Evolutionary conservation across 2,888 invertebrate species (phyloP).

Genomic region (Quadriops clusia): DNA sequence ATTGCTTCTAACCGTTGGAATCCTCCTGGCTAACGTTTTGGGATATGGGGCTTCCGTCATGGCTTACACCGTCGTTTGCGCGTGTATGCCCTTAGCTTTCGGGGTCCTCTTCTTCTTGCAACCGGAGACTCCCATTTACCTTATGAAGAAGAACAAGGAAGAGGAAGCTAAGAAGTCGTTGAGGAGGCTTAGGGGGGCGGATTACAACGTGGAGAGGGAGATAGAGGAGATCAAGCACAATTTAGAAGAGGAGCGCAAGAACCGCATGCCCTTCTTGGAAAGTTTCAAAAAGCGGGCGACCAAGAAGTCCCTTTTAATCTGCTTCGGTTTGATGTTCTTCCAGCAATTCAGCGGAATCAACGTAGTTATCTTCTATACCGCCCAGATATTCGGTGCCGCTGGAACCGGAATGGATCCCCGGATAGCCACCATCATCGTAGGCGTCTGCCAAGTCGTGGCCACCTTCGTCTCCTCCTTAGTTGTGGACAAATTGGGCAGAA

Average conservation of each 20-base stretch:
- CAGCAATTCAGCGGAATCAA: constrained; percentile 81
- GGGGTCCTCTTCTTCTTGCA: constrained; percentile 63
- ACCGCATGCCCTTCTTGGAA: constrained; percentile 42
- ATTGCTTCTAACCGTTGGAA: constrained; percentile 71
- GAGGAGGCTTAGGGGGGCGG: constrained; percentile 58
- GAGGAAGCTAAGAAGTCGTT: constrained; percentile 59
- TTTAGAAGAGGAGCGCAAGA: constrained; percentile 41
- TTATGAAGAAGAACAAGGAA: constrained; percentile 50
- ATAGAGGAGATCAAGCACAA: constrained; percentile 46
- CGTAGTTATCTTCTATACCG: constrained; percentile 70
- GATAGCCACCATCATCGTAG: constrained; percentile 65
- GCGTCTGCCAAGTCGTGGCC: constrained; percentile 67
- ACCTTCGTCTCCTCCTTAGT: constrained; percentile 64
- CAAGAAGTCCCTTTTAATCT: constrained; percentile 55
- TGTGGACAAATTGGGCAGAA: constrained; percentile 71
- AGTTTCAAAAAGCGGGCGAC: constrained; percentile 34
- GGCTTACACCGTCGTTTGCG: constrained; percentile 52
- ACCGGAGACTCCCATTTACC: constrained; percentile 76
- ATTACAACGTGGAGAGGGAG: constrained; percentile 62
- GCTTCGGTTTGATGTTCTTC: constrained; percentile 74
- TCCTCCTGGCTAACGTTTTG: constrained; percentile 61
- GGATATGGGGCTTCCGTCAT: constrained; percentile 43
- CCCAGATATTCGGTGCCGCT: constrained; percentile 59
- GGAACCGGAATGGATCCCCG: constrained; percentile 46
- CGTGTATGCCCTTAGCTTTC: constrained; percentile 55